Conservation (phyloP, 2,888 invertebrate species). For the Melolontha melolontha region DNA sequence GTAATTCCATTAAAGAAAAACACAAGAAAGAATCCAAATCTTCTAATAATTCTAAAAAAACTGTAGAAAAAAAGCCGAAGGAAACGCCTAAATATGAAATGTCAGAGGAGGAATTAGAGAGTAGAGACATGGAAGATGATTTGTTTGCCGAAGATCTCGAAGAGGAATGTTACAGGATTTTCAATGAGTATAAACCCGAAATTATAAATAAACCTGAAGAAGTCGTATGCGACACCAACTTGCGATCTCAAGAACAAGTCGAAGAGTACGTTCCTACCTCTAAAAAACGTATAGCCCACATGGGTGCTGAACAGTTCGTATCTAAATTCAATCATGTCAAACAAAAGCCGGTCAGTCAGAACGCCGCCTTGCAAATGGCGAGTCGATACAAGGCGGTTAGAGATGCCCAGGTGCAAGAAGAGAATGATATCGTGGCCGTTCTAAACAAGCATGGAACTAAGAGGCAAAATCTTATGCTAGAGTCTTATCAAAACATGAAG, state of each 20-base stretch:
- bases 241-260: constrained; percentile 51
- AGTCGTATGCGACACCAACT: constrained; percentile 18
- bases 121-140: constrained; percentile 45
- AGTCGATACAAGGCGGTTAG: constrained; percentile 66
- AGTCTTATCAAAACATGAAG: constrained; percentile 6
- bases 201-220: constrained; percentile 18
- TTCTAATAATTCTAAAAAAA: constrained; percentile 10
- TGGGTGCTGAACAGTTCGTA: constrained; percentile 68
- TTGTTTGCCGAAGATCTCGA: constrained; percentile 71
- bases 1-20: constrained; percentile 36
- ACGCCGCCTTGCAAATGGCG: constrained; percentile 67
- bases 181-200: constrained; percentile 78
- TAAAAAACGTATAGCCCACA: constrained; percentile 82
- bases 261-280: constrained; percentile 56
- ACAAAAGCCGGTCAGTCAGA: constrained; percentile 67
- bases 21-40: constrained; percentile 27
- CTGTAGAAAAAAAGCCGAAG: neutral
- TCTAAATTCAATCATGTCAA: constrained; percentile 65
- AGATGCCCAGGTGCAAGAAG: constrained; percentile 59
- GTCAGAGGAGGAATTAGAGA: constrained; percentile 39
- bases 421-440: constrained; percentile 62
- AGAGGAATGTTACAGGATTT: constrained; percentile 87
- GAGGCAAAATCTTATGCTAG: constrained; percentile 8
- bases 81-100: constrained; percentile 9
- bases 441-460: constrained; percentile 54